Evolutionary conservation across 2,888 invertebrate species (phyloP).

Genomic region (Mallateleia sp.): DNA sequence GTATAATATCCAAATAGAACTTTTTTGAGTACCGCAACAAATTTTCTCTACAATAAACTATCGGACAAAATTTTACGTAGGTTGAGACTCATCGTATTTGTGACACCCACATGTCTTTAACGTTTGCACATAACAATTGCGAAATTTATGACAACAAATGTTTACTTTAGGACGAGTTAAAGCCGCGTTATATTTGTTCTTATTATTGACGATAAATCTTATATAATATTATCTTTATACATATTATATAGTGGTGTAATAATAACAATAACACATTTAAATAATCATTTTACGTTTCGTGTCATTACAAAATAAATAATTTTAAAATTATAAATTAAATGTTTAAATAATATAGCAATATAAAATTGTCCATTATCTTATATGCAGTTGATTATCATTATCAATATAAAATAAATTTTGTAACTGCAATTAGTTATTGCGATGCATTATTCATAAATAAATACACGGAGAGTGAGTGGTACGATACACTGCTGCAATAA

Average conservation of each 20-base stretch:
- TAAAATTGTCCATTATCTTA: too few species aligned
- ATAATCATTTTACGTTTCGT: too few species aligned
- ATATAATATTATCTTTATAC: too few species aligned
- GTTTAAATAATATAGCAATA: too few species aligned
- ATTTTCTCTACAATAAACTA: too few species aligned
- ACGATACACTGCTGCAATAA: slow-evolving; percentile 18
- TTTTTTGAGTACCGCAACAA: too few species aligned
- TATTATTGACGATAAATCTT: slow-evolving; percentile 20
- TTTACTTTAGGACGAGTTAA: slow-evolving; percentile 33
- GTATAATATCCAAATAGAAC: too few species aligned
- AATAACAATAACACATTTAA: too few species aligned
- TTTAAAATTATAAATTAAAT: too few species aligned
- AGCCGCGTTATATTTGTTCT: slow-evolving; percentile 31
- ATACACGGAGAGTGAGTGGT: neutral
- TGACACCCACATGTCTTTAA: slow-evolving; percentile 32
- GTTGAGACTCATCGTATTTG: slow-evolving; percentile 19
- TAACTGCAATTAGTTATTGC: neutral
- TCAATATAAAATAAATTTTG: neutral
- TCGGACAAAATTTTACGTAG: slow-evolving; percentile 29
- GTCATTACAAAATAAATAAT: too few species aligned
- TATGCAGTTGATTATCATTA: too few species aligned
- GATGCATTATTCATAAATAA: neutral
- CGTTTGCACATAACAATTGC: slow-evolving; percentile 18
- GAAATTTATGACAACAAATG: slow-evolving; percentile 23
- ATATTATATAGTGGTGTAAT: too few species aligned